Percentiles rank a stretch among this genome's conserved stretches.
phyloP scores from a whole-genome alignment of 2,888 invertebrate genomes.

The Gandaritis pyraliata region DNA sequence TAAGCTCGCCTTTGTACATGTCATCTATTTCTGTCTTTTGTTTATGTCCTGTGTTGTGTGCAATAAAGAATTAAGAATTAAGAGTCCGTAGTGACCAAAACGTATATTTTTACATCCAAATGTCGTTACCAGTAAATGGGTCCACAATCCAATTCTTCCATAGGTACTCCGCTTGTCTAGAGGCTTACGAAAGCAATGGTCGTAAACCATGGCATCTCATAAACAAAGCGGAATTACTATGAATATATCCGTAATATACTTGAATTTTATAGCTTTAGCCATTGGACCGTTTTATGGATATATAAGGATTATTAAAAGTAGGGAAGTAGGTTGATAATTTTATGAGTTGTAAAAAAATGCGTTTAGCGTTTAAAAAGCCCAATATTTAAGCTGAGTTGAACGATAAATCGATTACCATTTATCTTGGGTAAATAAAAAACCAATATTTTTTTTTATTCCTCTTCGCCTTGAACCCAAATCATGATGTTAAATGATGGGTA shows the following conservation, averaged over 20 bases:
- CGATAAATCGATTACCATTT: too few relatives aligned
- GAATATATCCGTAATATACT: conserved; percentile 35
- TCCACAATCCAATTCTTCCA: neutral
- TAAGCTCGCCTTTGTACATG: too few relatives aligned
- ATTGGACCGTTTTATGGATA: conserved; percentile 26
- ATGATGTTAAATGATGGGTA: too few relatives aligned
- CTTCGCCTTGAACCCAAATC: too few relatives aligned
- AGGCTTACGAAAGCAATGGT: conserved; percentile 24
- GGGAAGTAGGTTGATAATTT: conserved; percentile 4
- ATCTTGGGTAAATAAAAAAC: too few relatives aligned
- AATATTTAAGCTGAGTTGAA: too few relatives aligned
- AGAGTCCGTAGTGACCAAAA: neutral
- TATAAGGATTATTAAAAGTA: conserved; percentile 24
- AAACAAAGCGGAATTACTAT: conserved; percentile 33
- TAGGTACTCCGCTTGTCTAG: conserved; percentile 12
- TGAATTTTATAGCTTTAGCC: conserved; percentile 27
- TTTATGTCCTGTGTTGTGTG: too few relatives aligned
- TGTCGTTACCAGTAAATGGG: neutral
- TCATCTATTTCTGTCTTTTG: too few relatives aligned
- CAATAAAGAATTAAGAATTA: too few relatives aligned
- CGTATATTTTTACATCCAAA: too few relatives aligned
- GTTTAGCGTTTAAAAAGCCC: neutral
- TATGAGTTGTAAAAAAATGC: neutral
- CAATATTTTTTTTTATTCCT: too few relatives aligned
- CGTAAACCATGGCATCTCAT: conserved; percentile 40